A percentile compares a stretch with the other conserved stretches of the same genome.
phyloP scores from a whole-genome alignment of 2,113 vertebrate genomes.

The Anguilla japonica region DNA sequence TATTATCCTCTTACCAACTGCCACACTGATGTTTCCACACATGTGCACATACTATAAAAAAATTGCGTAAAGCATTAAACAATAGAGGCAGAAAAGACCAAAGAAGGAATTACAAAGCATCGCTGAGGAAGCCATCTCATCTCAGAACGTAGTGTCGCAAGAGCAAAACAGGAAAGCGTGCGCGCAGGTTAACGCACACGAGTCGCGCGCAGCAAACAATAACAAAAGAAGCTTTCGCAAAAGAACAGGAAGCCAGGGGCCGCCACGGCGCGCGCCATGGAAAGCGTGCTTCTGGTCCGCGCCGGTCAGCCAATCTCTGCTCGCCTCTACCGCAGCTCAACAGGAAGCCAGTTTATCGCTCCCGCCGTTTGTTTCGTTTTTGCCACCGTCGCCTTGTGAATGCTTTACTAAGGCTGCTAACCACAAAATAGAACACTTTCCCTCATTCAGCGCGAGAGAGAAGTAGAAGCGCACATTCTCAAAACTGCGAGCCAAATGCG shows the following conservation, averaged over 20 bases:
- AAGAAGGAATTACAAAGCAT: background rate
- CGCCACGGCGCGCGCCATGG: background rate
- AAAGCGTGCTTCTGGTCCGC: background rate
- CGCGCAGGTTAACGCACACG: conserved; percentile 29
- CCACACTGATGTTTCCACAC: background rate
- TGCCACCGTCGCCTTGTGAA: background rate
- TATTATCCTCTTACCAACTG: background rate
- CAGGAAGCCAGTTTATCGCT: conserved; percentile 7
- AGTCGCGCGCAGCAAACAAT: conserved; percentile 36
- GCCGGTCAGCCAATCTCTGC: background rate
- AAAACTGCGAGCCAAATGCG: no score
- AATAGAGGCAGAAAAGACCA: background rate
- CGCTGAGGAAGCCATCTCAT: background rate
- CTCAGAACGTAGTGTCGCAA: background rate
- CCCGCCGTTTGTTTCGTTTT: background rate
- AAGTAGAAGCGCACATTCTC: background rate
- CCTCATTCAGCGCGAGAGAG: background rate
- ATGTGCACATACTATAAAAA: background rate
- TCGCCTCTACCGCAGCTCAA: background rate
- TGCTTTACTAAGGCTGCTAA: background rate
- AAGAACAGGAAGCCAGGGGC: conserved; percentile 60
- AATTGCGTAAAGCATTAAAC: background rate
- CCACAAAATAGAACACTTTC: background rate
- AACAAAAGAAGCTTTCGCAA: conserved; percentile 63
- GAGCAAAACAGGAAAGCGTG: conserved; percentile 23